These are phyloP conservation scores for Hypomecis punctinalis DNA, from an alignment of 2,888 invertebrate genomes.

Conservation along the genomic window DNA sequence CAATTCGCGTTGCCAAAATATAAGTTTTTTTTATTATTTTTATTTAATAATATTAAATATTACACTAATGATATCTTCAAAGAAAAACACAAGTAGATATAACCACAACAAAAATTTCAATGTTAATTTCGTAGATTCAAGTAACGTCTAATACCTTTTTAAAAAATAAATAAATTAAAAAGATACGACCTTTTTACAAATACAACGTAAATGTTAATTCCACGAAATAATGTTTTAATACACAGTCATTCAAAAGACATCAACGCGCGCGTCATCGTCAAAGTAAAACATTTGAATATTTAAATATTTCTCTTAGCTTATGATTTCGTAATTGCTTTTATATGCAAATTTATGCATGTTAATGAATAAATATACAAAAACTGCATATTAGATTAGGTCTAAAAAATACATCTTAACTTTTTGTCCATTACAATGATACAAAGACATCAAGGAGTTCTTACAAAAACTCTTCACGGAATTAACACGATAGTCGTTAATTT, in stretches of 20 bases:
- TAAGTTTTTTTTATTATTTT: too few species aligned
- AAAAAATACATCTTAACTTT: conserved; percentile 7
- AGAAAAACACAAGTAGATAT: too few species aligned
- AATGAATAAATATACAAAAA: conserved; percentile 10
- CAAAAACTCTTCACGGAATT: conserved; percentile 24
- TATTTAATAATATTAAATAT: too few species aligned
- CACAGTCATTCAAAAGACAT: conserved; percentile 54
- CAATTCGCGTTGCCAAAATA: too few species aligned
- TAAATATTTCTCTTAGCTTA: background rate
- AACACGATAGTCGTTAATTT: conserved; percentile 23
- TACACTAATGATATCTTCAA: too few species aligned
- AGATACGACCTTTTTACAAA: background rate
- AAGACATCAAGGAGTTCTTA: conserved; percentile 49
- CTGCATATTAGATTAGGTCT: conserved; percentile 11
- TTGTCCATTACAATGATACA: conserved; percentile 23
- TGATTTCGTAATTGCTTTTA: conserved; percentile 3
- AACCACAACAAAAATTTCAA: too few species aligned
- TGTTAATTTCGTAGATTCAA: too few species aligned
- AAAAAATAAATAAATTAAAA: background rate
- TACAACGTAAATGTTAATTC: background rate
- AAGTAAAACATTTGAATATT: conserved; percentile 9
- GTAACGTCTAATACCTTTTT: too few species aligned
- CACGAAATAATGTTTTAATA: conserved; percentile 18
- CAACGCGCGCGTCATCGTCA: conserved; percentile 37
- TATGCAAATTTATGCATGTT: conserved; percentile 11